Evolutionary conservation across 2,888 invertebrate species (phyloP).

Genomic region (Smittia aterrima): DNA sequence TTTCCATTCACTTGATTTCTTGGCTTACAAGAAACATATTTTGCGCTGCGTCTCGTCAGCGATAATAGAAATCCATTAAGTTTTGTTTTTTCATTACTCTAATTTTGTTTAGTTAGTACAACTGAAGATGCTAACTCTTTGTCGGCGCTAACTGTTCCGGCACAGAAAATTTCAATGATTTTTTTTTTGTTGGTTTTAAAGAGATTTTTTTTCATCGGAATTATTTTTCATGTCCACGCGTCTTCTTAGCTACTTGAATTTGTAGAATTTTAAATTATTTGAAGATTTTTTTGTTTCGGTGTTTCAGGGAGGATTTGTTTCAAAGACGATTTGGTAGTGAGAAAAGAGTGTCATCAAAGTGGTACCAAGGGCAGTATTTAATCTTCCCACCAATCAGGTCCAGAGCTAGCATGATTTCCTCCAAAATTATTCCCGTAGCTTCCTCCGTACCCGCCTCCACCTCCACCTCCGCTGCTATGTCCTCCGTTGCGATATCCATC

Average conservation of each 20-base stretch:
- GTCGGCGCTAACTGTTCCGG: too few species aligned
- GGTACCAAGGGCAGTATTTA: neutral
- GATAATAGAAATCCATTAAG: slow-evolving; percentile 6
- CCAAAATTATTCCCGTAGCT: slow-evolving; percentile 45
- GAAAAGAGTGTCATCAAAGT: neutral
- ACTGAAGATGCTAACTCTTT: neutral
- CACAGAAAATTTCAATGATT: neutral
- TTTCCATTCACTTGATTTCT: neutral
- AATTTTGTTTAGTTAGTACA: neutral
- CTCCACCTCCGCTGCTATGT: slow-evolving; percentile 45
- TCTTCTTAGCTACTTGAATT: neutral
- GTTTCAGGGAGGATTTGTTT: neutral
- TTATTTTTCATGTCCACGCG: neutral
- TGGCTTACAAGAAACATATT: neutral
- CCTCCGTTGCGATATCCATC: slow-evolving; percentile 43
- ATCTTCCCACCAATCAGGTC: slow-evolving; percentile 56
- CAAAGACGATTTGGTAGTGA: neutral
- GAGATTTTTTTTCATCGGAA: neutral
- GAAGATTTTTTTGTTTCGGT: neutral
- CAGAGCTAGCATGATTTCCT: slow-evolving; percentile 53
- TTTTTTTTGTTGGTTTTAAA: neutral
- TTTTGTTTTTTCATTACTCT: neutral
- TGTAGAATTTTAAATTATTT: neutral
- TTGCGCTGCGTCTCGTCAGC: neutral
- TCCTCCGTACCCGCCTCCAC: slow-evolving; percentile 50